A percentile compares a stretch with the other conserved stretches of the same genome.
Conservation (phyloP, 2,797 vertebrate genomes). For the Pachyuromys duprasi region DNA sequence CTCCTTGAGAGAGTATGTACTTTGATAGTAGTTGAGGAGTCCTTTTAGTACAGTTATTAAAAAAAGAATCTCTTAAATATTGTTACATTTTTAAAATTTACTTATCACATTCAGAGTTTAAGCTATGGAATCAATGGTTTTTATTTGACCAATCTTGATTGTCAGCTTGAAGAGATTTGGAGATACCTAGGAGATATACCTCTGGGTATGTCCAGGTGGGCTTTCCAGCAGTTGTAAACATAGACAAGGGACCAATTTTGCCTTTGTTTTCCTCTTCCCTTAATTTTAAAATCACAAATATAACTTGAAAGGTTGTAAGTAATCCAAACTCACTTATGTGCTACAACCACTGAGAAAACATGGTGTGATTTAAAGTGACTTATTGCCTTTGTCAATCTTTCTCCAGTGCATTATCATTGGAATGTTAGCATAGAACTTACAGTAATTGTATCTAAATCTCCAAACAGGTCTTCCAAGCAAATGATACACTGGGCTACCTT, state of each 20-base stretch:
- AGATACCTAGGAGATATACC: neutral
- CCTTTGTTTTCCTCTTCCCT: neutral
- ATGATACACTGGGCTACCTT: neutral
- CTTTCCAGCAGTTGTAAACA: neutral
- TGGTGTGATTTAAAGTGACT: conserved; percentile 78
- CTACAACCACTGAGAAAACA: conserved; percentile 45
- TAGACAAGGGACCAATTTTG: neutral
- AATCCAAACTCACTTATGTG: neutral
- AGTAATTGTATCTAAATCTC: conserved; percentile 48
- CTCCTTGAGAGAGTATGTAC: neutral
- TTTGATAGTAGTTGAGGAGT: neutral
- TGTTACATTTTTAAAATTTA: neutral
- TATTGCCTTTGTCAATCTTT: conserved; percentile 82
- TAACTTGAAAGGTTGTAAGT: conserved; percentile 21
- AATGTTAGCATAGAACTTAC: conserved; percentile 82
- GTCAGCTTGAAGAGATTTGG: neutral
- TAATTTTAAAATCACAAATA: conserved; percentile 38
- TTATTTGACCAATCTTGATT: neutral
- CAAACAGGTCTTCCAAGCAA: conserved; percentile 60
- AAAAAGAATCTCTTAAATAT: neutral
- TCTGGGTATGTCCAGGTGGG: neutral
- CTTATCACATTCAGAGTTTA: neutral
- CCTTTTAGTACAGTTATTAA: neutral
- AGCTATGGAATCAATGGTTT: neutral
- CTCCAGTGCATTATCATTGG: conserved; percentile 71